A percentile compares a stretch with the other conserved stretches of the same genome.
phyloP scores from a whole-genome alignment of 1,140 invertebrate genomes.

The Bombus vancouverensis region DNA sequence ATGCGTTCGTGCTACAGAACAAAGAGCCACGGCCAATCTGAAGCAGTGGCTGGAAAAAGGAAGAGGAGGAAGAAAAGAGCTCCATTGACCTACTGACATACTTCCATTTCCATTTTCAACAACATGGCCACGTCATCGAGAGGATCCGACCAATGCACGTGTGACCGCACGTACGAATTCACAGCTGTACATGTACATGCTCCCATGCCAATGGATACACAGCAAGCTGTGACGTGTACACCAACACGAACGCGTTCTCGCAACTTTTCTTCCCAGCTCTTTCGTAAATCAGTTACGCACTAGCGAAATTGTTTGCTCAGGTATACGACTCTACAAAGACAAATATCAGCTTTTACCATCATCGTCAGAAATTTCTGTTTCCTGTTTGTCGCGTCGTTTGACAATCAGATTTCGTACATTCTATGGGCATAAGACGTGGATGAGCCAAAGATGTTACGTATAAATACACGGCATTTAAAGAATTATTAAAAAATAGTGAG shows the following conservation, averaged over 20 bases:
- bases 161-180: background rate
- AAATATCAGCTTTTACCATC: too few relatives aligned
- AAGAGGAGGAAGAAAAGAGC: slow-evolving; percentile 58
- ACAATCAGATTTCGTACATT: too few relatives aligned
- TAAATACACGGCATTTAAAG: too few relatives aligned
- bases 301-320: slow-evolving; percentile 18
- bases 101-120: slow-evolving; percentile 69
- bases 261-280: background rate
- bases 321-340: too few relatives aligned
- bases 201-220: background rate
- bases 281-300: slow-evolving; percentile 32
- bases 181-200: too few relatives aligned
- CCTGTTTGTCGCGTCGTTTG: too few relatives aligned
- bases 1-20: slow-evolving; percentile 54
- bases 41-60: slow-evolving; percentile 1
- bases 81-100: slow-evolving; percentile 71
- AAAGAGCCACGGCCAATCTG: slow-evolving; percentile 4
- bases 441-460: too few relatives aligned
- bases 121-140: slow-evolving; percentile 27
- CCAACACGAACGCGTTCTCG: background rate
- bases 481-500: too few relatives aligned
- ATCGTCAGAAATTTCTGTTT: background rate
- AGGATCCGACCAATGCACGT: background rate
- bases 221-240: background rate
- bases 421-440: too few relatives aligned